Percentiles rank a stretch among this genome's conserved stretches.
These are phyloP conservation scores for Drosophila paulistorum DNA, from an alignment of 1,140 invertebrate genomes.

Conservation along the genomic window DNA sequence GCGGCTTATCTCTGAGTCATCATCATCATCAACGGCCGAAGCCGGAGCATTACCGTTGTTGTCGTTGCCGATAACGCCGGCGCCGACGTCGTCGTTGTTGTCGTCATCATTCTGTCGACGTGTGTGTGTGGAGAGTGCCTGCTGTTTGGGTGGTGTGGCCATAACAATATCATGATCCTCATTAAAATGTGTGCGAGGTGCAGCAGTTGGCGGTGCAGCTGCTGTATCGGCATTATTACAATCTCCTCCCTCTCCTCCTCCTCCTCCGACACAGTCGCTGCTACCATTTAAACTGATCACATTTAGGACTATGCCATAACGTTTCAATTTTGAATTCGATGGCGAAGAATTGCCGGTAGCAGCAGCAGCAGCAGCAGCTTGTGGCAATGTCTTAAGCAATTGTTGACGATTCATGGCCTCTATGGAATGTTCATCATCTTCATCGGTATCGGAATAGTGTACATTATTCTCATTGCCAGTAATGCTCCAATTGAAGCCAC, in stretches of 20 bases:
- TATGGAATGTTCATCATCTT: slow-evolving; percentile 58
- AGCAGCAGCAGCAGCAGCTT: slow-evolving; percentile 19
- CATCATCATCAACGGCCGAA: slow-evolving; percentile 56
- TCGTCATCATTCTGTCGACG: slow-evolving; percentile 34
- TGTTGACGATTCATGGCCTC: slow-evolving; percentile 56
- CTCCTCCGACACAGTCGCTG: background rate
- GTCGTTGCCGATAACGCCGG: slow-evolving; percentile 17
- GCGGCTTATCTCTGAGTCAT: slow-evolving; percentile 82
- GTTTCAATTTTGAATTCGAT: slow-evolving; percentile 63
- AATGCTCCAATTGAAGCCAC: slow-evolving; percentile 82
- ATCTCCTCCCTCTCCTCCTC: background rate
- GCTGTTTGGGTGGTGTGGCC: slow-evolving; percentile 69
- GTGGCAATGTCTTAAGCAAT: slow-evolving; percentile 41
- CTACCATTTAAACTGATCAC: slow-evolving; percentile 67
- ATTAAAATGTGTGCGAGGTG: slow-evolving; percentile 69
- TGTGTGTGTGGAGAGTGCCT: slow-evolving; percentile 45
- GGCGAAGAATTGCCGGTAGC: background rate
- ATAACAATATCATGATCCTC: slow-evolving; percentile 76
- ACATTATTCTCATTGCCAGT: slow-evolving; percentile 59
- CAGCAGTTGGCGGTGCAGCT: slow-evolving; percentile 25
- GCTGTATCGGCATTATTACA: background rate
- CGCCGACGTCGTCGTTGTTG: slow-evolving; percentile 19
- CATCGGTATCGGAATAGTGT: slow-evolving; percentile 65
- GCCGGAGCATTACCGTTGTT: background rate
- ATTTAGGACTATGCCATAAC: slow-evolving; percentile 81